Evolutionary conservation across 2,113 vertebrate species (phyloP).

Genomic region (Shinisaurus crocodilurus): DNA sequence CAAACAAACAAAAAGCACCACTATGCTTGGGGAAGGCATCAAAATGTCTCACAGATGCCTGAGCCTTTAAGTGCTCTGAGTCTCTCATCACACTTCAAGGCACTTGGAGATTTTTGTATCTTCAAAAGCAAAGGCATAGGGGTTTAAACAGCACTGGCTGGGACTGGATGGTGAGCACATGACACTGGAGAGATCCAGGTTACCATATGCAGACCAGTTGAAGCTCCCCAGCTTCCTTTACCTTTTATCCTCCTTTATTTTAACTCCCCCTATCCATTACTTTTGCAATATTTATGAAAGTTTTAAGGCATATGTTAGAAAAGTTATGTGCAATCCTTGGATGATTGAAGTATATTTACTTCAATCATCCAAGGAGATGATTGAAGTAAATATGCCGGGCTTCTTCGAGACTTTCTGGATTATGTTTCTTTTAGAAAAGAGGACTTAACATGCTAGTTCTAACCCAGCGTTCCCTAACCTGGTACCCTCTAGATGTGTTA

Average conservation of each 20-base stretch:
- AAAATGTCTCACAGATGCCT: slow-evolving; percentile 8
- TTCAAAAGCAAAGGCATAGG: background rate
- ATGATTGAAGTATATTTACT: background rate
- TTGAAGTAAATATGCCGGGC: background rate
- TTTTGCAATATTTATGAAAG: background rate
- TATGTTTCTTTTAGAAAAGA: background rate
- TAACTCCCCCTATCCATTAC: background rate
- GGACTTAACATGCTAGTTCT: background rate
- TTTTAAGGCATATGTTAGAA: background rate
- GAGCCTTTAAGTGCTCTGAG: background rate
- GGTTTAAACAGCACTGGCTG: slow-evolving; percentile 4
- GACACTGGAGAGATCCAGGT: background rate
- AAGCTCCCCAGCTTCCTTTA: background rate
- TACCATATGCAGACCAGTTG: slow-evolving; percentile 1
- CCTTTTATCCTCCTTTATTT: background rate
- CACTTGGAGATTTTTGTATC: slow-evolving; percentile 4
- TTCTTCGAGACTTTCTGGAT: background rate
- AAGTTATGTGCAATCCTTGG: background rate
- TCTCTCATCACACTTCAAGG: slow-evolving; percentile 14
- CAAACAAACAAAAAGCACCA: slow-evolving; percentile 8
- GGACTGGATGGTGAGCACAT: background rate
- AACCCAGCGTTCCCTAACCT: background rate
- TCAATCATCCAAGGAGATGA: no score
- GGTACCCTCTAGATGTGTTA: background rate
- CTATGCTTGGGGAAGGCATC: slow-evolving; percentile 12